Conservation (phyloP, 2,888 invertebrate genomes). For the Cephus spinipes region DNA sequence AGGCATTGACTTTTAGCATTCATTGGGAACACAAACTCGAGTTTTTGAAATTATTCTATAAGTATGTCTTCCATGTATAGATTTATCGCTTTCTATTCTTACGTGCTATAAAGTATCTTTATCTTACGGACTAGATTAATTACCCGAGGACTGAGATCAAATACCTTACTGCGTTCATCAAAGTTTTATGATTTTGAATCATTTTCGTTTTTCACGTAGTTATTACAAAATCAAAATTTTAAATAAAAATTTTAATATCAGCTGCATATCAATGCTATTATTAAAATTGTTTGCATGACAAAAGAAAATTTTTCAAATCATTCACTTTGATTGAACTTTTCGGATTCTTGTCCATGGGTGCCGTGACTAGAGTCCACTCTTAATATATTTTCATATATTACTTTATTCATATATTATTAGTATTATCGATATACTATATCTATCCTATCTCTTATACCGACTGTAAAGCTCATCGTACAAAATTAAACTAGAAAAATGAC, state of each 20-base stretch:
- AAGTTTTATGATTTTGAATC: conserved; percentile 9
- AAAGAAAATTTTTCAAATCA: not conserved
- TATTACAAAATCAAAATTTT: not conserved
- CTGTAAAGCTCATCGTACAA: not conserved
- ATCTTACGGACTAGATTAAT: conserved; percentile 32
- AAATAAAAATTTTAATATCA: not conserved
- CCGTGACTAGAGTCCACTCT: conserved; percentile 57
- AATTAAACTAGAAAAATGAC: not conserved
- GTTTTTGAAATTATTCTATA: not conserved
- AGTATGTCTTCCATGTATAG: too few relatives aligned
- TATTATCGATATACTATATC: conserved; percentile 7
- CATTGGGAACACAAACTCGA: not conserved
- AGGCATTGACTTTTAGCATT: not conserved
- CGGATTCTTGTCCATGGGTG: conserved; percentile 49
- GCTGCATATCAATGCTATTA: not conserved
- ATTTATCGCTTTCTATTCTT: not conserved
- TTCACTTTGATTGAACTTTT: conserved; percentile 38
- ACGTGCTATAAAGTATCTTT: not conserved
- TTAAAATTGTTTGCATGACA: too few relatives aligned
- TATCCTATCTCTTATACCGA: not conserved
- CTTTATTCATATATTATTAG: conserved; percentile 19
- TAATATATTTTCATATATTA: conserved; percentile 39
- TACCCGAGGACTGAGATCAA: conserved; percentile 44
- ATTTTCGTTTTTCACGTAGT: not conserved
- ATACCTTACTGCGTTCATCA: conserved; percentile 36